A percentile compares a stretch with the other conserved stretches of the same genome.
Evolutionary conservation across 1,140 invertebrate species (phyloP).

Genomic region (Kradibia gibbosae): DNA sequence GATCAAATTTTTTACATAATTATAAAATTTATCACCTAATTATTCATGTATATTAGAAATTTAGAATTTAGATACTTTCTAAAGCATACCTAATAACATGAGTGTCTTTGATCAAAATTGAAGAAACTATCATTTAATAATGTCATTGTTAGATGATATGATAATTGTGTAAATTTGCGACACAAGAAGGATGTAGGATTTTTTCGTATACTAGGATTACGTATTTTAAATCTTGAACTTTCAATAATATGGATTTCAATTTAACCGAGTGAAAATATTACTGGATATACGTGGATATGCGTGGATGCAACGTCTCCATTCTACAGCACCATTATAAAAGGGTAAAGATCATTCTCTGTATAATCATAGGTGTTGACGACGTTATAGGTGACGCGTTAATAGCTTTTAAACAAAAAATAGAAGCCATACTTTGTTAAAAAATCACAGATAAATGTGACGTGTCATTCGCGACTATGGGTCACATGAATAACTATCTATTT

Average conservation of each 20-base stretch:
- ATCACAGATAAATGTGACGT: constrained; percentile 57
- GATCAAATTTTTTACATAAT: too few relatives aligned
- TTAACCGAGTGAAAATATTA: constrained; percentile 65
- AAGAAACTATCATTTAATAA: too few relatives aligned
- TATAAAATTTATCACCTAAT: too few relatives aligned
- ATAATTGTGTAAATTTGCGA: too few relatives aligned
- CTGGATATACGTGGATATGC: constrained; percentile 64
- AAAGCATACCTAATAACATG: too few relatives aligned
- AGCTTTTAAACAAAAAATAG: constrained; percentile 70
- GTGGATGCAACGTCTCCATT: constrained; percentile 37
- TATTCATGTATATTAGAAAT: too few relatives aligned
- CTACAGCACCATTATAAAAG: constrained; percentile 22
- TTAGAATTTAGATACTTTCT: too few relatives aligned
- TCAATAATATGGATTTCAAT: constrained; percentile 61
- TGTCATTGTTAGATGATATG: too few relatives aligned
- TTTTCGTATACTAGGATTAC: too few relatives aligned
- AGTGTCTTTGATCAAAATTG: too few relatives aligned
- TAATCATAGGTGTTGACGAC: constrained; percentile 54
- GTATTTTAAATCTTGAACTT: too few relatives aligned
- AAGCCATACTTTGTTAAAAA: constrained; percentile 68
- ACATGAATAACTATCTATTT: not conserved
- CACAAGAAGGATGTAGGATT: too few relatives aligned
- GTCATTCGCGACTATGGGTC: not conserved
- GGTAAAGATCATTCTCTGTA: constrained; percentile 52
- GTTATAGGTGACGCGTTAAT: constrained; percentile 72